Percentiles rank a stretch among this genome's conserved stretches.
phyloP scores from a whole-genome alignment of 1,140 invertebrate genomes.

The Calliphora vicina region DNA sequence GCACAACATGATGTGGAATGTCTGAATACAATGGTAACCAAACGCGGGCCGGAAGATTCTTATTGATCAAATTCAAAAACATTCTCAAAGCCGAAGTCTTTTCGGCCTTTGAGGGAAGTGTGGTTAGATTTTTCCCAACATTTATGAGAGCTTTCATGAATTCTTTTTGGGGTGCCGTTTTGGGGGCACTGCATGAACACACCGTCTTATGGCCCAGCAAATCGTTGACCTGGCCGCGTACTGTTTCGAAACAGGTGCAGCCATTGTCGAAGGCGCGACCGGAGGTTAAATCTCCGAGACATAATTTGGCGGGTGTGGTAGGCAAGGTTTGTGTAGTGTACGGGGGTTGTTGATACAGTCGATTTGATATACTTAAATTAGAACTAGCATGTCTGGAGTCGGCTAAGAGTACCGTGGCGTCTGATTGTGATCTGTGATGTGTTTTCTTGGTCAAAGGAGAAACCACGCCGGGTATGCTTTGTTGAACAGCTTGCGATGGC shows the following conservation, averaged over 20 bases:
- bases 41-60: slow-evolving; percentile 96
- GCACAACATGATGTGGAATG: slow-evolving; percentile 89
- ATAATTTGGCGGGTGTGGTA: slow-evolving; percentile 68
- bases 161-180: slow-evolving; percentile 84
- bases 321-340: slow-evolving; percentile 56
- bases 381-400: slow-evolving; percentile 47
- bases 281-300: slow-evolving; percentile 89
- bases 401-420: slow-evolving; percentile 75
- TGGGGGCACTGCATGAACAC: slow-evolving; percentile 80
- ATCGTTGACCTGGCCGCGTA: slow-evolving; percentile 76
- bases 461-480: slow-evolving; percentile 28
- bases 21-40: slow-evolving; percentile 96
- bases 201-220: slow-evolving; percentile 75
- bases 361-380: slow-evolving; percentile 56
- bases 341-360: slow-evolving; percentile 62
- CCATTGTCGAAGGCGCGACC: slow-evolving; percentile 96
- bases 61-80: slow-evolving; percentile 90
- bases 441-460: slow-evolving; percentile 59
- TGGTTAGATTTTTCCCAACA: slow-evolving; percentile 90
- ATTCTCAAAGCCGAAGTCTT: slow-evolving; percentile 90
- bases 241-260: slow-evolving; percentile 79
- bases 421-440: slow-evolving; percentile 84
- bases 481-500: not conserved
- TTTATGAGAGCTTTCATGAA: slow-evolving; percentile 87
- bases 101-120: slow-evolving; percentile 92